Base-by-base conservation (phyloP, 2,888 invertebrate genomes). In the Scaptomyza polygonia region DNA sequence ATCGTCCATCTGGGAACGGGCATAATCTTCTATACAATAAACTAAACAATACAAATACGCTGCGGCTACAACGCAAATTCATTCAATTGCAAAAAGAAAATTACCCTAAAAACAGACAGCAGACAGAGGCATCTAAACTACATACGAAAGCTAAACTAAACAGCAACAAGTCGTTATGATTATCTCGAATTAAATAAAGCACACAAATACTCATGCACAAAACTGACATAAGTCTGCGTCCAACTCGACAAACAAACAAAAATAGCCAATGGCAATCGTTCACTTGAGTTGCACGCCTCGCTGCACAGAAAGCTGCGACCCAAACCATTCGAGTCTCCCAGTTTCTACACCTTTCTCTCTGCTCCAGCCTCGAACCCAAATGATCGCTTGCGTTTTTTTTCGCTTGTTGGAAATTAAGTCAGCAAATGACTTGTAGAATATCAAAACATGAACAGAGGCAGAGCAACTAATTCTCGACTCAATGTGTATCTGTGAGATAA, bases 381-480 rank as follows among this genome's bases (percentile, higher is more conserved):
- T 55, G 64, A 62, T 63, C 77, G 67, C 58, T 64, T 64, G 66
- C 67, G 69, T 69, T 67, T 51, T 67, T 51, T 51, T 78, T 78
- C 77, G 77, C 72, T 74, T 68, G n/a, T 69, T 77, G 75, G 76
- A 84, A 89, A 90, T 90, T 89, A 89, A 90, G 88, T 90, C 88
- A 85, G 79, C 87, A 89, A 90, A 89, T 90, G 89, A 90, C 90
- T 90, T 89, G 89, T 90, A 90, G 90, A 90, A 86, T 77, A 74
- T 79, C 68, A 64, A 52, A 65, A 76, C 73, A 78, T 59, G 72
- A 53, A 53, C 68, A 52, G 48, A 11, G n/a, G n/a, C 42, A 21
- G 21, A 43, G 64, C 53, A 14, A 49, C 21, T 39, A 44, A 30
- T 43, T 49, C 45, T 47, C 58, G 29, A 61, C 49, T 52, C 58